phyloP scores from a whole-genome alignment of 2,797 vertebrate genomes.

The Euthynnus affinis region DNA sequence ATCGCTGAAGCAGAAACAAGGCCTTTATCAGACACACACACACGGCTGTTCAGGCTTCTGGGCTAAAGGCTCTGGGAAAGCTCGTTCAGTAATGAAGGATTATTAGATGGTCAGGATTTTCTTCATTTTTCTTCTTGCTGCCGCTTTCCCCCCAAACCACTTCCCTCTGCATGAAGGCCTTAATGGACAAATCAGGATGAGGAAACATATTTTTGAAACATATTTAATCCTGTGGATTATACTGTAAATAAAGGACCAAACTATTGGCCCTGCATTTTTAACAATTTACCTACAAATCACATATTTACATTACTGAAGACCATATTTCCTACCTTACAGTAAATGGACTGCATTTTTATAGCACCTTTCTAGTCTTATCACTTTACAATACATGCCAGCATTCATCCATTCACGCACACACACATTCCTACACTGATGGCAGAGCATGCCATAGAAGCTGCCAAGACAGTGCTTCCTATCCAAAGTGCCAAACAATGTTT shows the following conservation, averaged over 20 bases:
- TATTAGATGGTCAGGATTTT: constrained; percentile 38
- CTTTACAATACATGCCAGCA: too few species aligned
- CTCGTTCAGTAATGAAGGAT: constrained; percentile 42
- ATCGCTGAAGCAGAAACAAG: constrained; percentile 57
- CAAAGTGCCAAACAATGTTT: too few species aligned
- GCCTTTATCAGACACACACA: constrained; percentile 49
- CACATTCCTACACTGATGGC: too few species aligned
- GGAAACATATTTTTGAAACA: neutral
- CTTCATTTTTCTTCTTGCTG: constrained; percentile 4
- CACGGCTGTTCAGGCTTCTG: constrained; percentile 23
- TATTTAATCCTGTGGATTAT: neutral
- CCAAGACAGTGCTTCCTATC: too few species aligned
- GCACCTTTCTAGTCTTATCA: too few species aligned
- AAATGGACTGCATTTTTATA: too few species aligned
- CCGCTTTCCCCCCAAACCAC: neutral
- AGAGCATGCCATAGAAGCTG: too few species aligned
- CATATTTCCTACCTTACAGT: neutral
- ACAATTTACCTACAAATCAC: too few species aligned
- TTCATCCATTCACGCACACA: too few species aligned
- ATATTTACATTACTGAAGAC: neutral
- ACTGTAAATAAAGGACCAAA: too few species aligned
- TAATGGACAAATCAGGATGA: neutral
- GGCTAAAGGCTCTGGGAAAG: constrained; percentile 33
- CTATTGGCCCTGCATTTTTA: too few species aligned
- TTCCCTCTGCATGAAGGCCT: neutral